These are phyloP conservation scores for Eueides isabella DNA, from an alignment of 1,140 invertebrate species.

Conservation along the genomic window DNA sequence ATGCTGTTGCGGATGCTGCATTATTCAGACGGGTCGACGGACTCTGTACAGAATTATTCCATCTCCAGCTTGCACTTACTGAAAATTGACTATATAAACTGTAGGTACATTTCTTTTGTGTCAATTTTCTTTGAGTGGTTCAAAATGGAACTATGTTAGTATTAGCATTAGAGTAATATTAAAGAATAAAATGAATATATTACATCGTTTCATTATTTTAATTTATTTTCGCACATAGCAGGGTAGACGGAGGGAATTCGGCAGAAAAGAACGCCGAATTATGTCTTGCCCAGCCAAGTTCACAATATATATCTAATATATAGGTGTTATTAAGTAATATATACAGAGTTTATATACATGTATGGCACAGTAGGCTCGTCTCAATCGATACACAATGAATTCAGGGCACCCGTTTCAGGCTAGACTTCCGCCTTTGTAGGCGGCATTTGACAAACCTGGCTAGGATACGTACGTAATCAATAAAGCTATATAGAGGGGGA, in stretches of 20 bases:
- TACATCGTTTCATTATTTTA: not conserved
- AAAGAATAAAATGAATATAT: not conserved
- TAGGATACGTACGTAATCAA: constrained; percentile 2
- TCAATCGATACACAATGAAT: constrained; percentile 44
- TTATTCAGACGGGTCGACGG: constrained; percentile 49
- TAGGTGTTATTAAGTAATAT: not conserved
- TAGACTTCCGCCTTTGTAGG: constrained; percentile 39
- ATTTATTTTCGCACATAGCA: no score
- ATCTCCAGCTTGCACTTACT: constrained; percentile 35
- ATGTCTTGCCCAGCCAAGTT: not conserved
- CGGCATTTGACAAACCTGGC: constrained; percentile 21
- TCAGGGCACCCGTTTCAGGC: constrained; percentile 37
- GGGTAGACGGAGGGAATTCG: no score
- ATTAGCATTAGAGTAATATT: not conserved
- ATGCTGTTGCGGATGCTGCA: constrained; percentile 35
- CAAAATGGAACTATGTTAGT: not conserved
- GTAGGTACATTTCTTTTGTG: constrained; percentile 33
- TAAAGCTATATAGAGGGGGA: constrained; percentile 3
- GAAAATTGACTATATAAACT: constrained; percentile 42
- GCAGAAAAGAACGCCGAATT: no score
- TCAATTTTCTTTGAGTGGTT: constrained; percentile 21
- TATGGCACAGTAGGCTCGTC: constrained; percentile 23
- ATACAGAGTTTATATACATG: not conserved
- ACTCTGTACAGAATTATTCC: constrained; percentile 44
- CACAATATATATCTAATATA: not conserved